Conservation (phyloP, 2,113 vertebrate species). For the Tamias sibiricus region DNA sequence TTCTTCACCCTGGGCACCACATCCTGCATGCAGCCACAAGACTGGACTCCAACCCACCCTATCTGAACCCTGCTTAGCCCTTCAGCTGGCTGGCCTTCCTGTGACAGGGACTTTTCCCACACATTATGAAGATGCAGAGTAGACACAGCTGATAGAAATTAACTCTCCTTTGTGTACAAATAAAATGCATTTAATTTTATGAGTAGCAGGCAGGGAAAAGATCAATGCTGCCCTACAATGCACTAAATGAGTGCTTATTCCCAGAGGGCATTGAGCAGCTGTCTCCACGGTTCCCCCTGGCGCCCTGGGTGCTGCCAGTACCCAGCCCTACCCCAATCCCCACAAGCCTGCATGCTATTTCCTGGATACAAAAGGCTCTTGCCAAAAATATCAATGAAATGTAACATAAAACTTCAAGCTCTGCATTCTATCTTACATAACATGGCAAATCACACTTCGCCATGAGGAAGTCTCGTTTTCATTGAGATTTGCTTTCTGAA, state of each 20-base stretch:
- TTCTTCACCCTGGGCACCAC: not conserved
- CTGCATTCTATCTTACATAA: not conserved
- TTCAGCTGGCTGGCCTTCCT: not conserved
- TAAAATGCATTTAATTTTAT: not conserved
- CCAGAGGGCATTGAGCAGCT: not conserved
- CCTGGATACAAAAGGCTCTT: not conserved
- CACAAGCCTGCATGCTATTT: not conserved
- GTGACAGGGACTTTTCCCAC: not conserved
- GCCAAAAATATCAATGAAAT: not conserved
- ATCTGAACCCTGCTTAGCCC: not conserved
- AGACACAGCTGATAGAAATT: not conserved
- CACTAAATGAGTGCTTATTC: not conserved
- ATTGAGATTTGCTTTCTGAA: not conserved
- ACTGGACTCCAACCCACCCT: accelerated
- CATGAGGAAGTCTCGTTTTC: not conserved
- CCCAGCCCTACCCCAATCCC: too few species aligned
- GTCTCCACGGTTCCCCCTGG: not conserved
- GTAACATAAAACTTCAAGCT: not conserved
- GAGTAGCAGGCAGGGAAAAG: not conserved
- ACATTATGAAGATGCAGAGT: not conserved
- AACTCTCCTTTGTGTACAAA: not conserved
- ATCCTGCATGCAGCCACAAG: not conserved
- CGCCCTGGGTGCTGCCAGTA: not conserved
- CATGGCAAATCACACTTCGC: not conserved
- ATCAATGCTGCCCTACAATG: not conserved